Evolutionary conservation across 2,797 vertebrate species (phyloP), one percentile per base, ranked within the genome.

Genomic region (Salarias fasciatus): DNA sequence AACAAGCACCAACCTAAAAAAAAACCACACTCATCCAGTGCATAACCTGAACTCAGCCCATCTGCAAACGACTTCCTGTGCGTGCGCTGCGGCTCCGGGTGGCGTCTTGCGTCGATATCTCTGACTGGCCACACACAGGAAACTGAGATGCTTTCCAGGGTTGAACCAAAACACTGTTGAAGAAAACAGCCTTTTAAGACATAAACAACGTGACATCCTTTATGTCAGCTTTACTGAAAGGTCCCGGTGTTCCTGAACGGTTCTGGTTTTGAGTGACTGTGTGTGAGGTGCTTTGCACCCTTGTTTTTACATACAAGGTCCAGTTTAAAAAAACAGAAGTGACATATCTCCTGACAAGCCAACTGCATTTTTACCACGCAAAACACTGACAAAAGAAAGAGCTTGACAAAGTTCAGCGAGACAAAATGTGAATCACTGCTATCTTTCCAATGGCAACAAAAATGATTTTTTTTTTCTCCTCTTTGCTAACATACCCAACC

Each of bases 91-190:
- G 55, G 35, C 58, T 52, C 10, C 6, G 45, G 53, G 65, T 41
- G 45, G 47, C 49, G 63, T 77, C 42, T 77, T 52, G n/a, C 42
- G 41, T 69, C 77, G 53, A 73, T 68, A 40, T 66, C 63, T 54
- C 58, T 54, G 61, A 64, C 45, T 69, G 53, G 76, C 72, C 68
- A 35, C 71, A 79, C 63, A 64, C 74, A 85, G 81, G 75, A 82
- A 84, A 84, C 68, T 54, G 65, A 79, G 59, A 76, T 63, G 70
- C 64, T 83, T 79, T 73, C 24, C 29, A 82, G 54, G 63, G 64
- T 57, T 76, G 59, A 80, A 78, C 67, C 56, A 59, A 76, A 77
- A 72, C 35, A 15, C 51, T 0, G 53, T 29, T 52, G 1, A 56
- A 55, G 31, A 73, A 24, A 68, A 65, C 72, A 72, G 29, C 31